Base-by-base conservation (phyloP, 2,888 invertebrate genomes). In the Phyto melanocephala region DNA sequence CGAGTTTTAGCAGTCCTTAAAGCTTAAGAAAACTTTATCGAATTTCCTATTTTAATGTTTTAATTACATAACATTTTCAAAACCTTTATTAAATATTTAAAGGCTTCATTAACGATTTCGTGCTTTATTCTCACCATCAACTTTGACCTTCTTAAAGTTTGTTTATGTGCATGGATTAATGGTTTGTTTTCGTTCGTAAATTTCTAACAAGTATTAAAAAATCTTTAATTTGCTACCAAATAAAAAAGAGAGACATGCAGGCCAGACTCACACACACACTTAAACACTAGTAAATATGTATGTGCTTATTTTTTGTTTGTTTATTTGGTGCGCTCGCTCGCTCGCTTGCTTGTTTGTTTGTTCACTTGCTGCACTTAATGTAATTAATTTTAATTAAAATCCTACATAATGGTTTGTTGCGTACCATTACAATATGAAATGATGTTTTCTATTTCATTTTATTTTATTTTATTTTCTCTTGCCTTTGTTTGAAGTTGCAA, bases 331-430 rank as follows among this genome's bases (percentile, higher is more conserved):
- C 17, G 22, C 40, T 28, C 33, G 28, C 50, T 68, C 42, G 17
- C 28, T 68, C 54, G 42, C 60, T 56, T 47, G 22, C 22, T 68
- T 70, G 35, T 77, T 77, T 85, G 86, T 84, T 84, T 87, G 86
- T 86, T 86, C 87, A 86, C 86, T 85, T 84, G 87, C 86, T 88
- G 90, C 89, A 89, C 89, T 90, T 89, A 90, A 89, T 89, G 90
- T 89, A 89, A 89, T 89, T 89, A 89, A 90, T 89, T 90, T 89
- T 89, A 89, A 89, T 89, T 89, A 89, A 89, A 89, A 88, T 88
- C 87, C 87, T 87, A 87, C 88, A 88, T 88, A 88, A 88, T 87
- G 87, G 85, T 83, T 81, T 81, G 80, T 76, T 82, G 82, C 82
- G 79, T 82, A 79, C 78, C 65, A 75, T 63, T 45, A 75, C 77